Evolutionary conservation across 2,888 invertebrate genomes (phyloP).

Genomic region (Rotaria macrura): DNA sequence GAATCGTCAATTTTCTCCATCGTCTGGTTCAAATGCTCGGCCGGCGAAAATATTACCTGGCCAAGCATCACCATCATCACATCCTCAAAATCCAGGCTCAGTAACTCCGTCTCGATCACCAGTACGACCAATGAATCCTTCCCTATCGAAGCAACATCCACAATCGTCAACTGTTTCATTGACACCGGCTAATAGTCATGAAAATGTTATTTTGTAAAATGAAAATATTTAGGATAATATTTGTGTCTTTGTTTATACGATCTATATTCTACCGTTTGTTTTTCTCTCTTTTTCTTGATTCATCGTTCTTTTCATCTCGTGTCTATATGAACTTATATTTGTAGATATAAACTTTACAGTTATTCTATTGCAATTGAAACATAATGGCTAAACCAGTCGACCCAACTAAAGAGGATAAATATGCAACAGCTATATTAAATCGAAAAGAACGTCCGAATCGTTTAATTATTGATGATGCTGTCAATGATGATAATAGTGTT

Average conservation of each 20-base stretch:
- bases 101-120: neutral
- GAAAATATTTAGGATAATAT: neutral
- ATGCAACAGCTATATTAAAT: slow-evolving; percentile 22
- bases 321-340: neutral
- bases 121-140: neutral
- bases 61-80: neutral
- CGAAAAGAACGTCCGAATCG: slow-evolving; percentile 89
- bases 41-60: neutral
- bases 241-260: slow-evolving; percentile 9
- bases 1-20: neutral
- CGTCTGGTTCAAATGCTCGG: neutral
- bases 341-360: neutral
- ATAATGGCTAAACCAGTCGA: slow-evolving; percentile 5
- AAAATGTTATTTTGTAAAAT: neutral
- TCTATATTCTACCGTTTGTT: neutral
- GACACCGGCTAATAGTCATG: neutral
- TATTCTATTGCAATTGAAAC: neutral
- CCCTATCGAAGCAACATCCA: neutral
- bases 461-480: slow-evolving; percentile 90
- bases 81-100: neutral
- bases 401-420: slow-evolving; percentile 5
- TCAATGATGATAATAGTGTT: slow-evolving; percentile 97
- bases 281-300: neutral
- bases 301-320: neutral
- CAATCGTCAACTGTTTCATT: neutral